Percentiles rank a stretch among this genome's conserved stretches.
Conservation (phyloP, 2,797 vertebrate species). For the Scolopax rusticola region DNA sequence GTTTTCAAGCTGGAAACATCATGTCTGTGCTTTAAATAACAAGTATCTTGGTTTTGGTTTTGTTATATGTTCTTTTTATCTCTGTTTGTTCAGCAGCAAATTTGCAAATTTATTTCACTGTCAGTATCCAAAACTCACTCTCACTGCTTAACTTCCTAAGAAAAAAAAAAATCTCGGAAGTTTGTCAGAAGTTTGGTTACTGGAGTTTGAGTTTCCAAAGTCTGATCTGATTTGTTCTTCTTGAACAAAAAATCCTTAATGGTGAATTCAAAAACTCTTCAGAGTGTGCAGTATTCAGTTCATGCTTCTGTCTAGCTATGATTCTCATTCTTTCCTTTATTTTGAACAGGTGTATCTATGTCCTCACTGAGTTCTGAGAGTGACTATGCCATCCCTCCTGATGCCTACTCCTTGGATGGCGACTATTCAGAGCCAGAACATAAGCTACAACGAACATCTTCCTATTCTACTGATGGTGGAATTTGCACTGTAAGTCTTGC, state of each 20-base stretch:
- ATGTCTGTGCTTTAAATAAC: neutral
- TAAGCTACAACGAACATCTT: slow-evolving; percentile 93
- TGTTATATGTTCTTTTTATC: neutral
- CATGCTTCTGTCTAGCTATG: neutral
- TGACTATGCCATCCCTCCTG: slow-evolving; percentile 96
- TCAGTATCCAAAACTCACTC: neutral
- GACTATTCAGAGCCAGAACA: slow-evolving; percentile 96
- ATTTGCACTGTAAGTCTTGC: slow-evolving; percentile 80
- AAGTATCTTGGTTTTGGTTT: neutral
- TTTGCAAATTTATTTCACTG: neutral
- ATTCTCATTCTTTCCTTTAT: neutral
- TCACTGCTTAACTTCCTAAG: neutral
- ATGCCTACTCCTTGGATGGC: slow-evolving; percentile 92
- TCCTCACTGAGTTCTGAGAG: slow-evolving; percentile 96
- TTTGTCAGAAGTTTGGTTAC: neutral
- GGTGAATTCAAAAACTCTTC: neutral
- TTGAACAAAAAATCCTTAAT: neutral
- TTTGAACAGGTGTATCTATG: slow-evolving; percentile 89
- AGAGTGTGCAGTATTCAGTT: neutral
- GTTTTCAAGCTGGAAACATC: neutral
- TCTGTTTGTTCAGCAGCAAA: neutral
- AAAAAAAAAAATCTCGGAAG: neutral
- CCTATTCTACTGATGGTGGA: slow-evolving; percentile 89
- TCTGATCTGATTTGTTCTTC: neutral
- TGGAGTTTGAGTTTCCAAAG: neutral